phyloP scores from a whole-genome alignment of 2,113 vertebrate genomes.

The human (Homo sapiens) region GRCh38 chr20:41860501-41861000 shows the following conservation, averaged over 20 bases:
- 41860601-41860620: neutral
- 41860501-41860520: neutral
- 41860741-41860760: neutral
- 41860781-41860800: neutral
- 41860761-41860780: neutral
- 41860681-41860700: neutral
- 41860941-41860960: too few species aligned
- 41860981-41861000: neutral
- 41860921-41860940: neutral
- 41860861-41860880: neutral
- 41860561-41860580: neutral
- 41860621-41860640: neutral
- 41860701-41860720: neutral
- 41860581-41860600: neutral
- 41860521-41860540: neutral
- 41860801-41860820: neutral
- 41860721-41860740: neutral
- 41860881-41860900: neutral
- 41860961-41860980: neutral
- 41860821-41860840: accelerated
- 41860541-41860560: neutral
- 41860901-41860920: neutral
- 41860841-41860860: neutral
- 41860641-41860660: neutral
- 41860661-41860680: neutral